Evolutionary conservation across 2,888 invertebrate species (phyloP).

Genomic region (Eristalis intricaria): DNA sequence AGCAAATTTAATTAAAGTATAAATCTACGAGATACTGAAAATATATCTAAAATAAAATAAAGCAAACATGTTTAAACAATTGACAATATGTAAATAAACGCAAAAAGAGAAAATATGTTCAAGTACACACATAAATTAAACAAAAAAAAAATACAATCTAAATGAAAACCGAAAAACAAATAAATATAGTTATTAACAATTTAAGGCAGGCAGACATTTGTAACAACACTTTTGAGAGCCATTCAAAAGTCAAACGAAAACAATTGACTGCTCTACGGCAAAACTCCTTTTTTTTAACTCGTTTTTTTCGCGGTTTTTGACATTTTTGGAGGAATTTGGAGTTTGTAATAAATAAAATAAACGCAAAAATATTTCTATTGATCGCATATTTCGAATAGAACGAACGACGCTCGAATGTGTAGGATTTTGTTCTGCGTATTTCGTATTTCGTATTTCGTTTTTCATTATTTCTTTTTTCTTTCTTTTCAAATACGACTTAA

Average conservation of each 20-base stretch:
- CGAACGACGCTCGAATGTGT: conserved; percentile 37
- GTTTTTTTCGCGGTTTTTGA: conserved; percentile 1
- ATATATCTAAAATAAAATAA: conserved; percentile 42
- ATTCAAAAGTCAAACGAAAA: not conserved
- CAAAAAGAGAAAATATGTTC: conserved; percentile 61
- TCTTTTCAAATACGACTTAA: conserved; percentile 49
- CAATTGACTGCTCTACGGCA: conserved; percentile 62
- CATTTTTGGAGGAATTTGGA: not conserved
- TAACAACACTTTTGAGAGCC: conserved; percentile 25
- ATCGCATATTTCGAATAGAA: conserved; percentile 26
- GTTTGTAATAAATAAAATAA: conserved; percentile 41
- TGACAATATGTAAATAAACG: conserved; percentile 70
- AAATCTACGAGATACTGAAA: conserved; percentile 46
- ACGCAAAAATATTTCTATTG: not conserved
- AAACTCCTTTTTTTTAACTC: conserved; percentile 14
- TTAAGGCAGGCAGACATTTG: conserved; percentile 41
- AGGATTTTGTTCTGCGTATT: not conserved
- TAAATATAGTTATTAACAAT: not conserved
- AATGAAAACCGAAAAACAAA: conserved; percentile 27
- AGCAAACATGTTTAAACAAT: conserved; percentile 64
- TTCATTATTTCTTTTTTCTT: not conserved
- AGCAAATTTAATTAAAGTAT: conserved; percentile 46
- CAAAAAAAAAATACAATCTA: conserved; percentile 36
- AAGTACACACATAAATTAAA: conserved; percentile 31
- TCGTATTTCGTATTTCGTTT: no score